Conservation (phyloP, 2,888 invertebrate species). For the Calameuta filiformis region DNA sequence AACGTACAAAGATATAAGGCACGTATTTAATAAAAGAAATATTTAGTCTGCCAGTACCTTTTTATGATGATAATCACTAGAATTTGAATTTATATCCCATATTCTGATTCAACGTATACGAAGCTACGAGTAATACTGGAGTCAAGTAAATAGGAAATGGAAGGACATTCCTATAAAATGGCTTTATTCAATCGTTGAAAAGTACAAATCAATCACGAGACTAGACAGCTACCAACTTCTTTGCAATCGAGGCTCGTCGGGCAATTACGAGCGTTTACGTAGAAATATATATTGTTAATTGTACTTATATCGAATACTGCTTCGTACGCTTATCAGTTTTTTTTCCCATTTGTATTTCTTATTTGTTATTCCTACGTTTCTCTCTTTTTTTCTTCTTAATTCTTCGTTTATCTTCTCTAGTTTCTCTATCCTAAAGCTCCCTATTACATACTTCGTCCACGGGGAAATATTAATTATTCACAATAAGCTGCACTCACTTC, state of each 20-base stretch:
- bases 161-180: constrained; percentile 22
- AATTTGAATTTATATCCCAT: not conserved
- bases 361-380: not conserved
- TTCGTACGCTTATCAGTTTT: constrained; percentile 10
- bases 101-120: not conserved
- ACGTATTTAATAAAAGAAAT: not conserved
- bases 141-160: not conserved
- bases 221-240: constrained; percentile 58
- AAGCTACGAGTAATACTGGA: not conserved
- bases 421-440: not conserved
- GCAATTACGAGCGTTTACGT: not conserved
- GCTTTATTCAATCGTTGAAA: constrained; percentile 55
- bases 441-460: not conserved
- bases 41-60: not conserved
- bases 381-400: not conserved
- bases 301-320: constrained; percentile 13
- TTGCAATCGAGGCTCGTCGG: constrained; percentile 38
- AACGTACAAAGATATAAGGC: not conserved
- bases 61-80: not conserved
- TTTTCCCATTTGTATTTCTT: constrained; percentile 10
- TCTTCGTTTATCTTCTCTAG: not conserved
- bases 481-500: not conserved
- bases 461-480: not conserved
- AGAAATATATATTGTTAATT: constrained; percentile 5
- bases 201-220: constrained; percentile 60